phyloP scores from a whole-genome alignment of 2,888 invertebrate genomes.

The Scaptomyza caliginosa region DNA sequence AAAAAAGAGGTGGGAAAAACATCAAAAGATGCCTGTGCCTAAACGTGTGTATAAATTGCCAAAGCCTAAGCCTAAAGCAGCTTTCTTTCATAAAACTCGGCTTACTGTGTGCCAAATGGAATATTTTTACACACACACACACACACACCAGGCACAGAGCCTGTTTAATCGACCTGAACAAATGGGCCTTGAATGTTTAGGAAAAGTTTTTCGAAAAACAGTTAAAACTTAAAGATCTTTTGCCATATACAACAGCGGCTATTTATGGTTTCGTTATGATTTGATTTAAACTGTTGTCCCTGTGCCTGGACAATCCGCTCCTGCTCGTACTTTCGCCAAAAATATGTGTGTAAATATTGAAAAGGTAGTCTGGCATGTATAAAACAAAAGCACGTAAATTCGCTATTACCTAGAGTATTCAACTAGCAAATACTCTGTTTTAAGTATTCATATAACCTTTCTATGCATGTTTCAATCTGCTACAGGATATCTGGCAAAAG shows the following conservation, averaged over 20 bases:
- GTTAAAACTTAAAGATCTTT: too few relatives aligned
- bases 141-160: background rate
- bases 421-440: background rate
- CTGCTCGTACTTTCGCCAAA: background rate
- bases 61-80: background rate
- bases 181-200: background rate
- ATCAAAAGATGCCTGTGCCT: background rate
- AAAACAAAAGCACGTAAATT: slow-evolving; percentile 2
- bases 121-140: background rate
- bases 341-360: slow-evolving; percentile 14
- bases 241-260: too few relatives aligned
- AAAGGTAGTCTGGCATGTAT: slow-evolving; percentile 5
- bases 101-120: background rate
- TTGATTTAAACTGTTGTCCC: background rate
- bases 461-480: background rate
- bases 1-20: too few relatives aligned
- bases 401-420: background rate
- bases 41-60: background rate
- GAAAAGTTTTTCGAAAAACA: too few relatives aligned
- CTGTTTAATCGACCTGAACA: background rate
- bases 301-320: slow-evolving; percentile 8
- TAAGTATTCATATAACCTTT: too few relatives aligned
- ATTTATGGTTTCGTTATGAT: background rate
- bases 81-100: background rate
- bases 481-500: slow-evolving; percentile 1